Conservation (phyloP, 2,113 vertebrate species). For the Melanostigma gelatinosum region DNA sequence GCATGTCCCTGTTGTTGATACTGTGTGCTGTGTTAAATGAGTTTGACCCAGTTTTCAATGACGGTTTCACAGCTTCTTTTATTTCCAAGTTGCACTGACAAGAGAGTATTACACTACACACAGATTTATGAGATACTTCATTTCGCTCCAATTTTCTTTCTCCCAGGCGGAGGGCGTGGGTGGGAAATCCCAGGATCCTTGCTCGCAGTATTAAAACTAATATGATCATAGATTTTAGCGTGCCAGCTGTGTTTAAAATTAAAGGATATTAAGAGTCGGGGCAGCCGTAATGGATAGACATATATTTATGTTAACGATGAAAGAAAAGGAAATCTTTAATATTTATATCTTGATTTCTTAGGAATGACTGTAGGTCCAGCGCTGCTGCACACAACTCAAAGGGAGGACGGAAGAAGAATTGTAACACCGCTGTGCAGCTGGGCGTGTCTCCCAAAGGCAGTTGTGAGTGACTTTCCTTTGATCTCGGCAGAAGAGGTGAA, state of each 20-base stretch:
- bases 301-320: conserved; percentile 7
- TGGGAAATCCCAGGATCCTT: conserved; percentile 58
- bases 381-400: conserved; percentile 38
- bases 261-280: conserved; percentile 11
- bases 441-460: conserved; percentile 68
- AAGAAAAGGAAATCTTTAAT: conserved; percentile 3
- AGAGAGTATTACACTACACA: conserved; percentile 54
- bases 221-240: conserved; percentile 42
- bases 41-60: conserved; percentile 72
- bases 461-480: conserved; percentile 73
- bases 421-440: conserved; percentile 61
- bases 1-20: conserved; percentile 51
- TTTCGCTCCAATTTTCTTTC: conserved; percentile 50
- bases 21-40: conserved; percentile 51
- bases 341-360: conserved; percentile 17
- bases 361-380: conserved; percentile 14
- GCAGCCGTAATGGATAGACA: conserved; percentile 3
- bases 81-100: conserved; percentile 49
- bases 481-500: conserved; percentile 72
- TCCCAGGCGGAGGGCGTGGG: conserved; percentile 49
- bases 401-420: conserved; percentile 47
- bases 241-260: conserved; percentile 30
- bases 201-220: conserved; percentile 46
- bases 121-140: conserved; percentile 57
- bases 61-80: conserved; percentile 57